A percentile compares a stretch with the other conserved stretches of the same genome.
Conservation (phyloP, 2,888 invertebrate species). For the Agonum fuliginosum region DNA sequence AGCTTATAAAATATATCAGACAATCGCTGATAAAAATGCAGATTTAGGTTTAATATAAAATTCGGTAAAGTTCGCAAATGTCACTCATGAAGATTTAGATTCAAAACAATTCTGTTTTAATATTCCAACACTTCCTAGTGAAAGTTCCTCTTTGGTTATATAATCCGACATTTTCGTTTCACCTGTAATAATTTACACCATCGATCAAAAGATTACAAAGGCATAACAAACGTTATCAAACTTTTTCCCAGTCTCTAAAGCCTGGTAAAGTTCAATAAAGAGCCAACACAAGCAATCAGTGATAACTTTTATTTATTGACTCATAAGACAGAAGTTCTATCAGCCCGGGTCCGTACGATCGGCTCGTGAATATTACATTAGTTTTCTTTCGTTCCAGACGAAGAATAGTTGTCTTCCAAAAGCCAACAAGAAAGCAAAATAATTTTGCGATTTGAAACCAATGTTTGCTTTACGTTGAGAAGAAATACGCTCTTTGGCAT, state of each 20-base stretch:
- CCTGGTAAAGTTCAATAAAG: conserved; percentile 34
- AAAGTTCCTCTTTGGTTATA: conserved; percentile 28
- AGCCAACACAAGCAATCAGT: conserved; percentile 36
- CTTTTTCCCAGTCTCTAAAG: conserved; percentile 32
- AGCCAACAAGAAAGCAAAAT: conserved; percentile 17
- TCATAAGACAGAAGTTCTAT: conserved; percentile 42
- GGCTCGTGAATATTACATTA: conserved; percentile 38
- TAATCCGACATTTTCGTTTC: conserved; percentile 19
- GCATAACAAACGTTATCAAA: conserved; percentile 28
- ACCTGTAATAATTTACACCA: neutral
- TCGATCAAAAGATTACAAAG: conserved; percentile 14
- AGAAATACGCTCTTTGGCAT: too few species aligned
- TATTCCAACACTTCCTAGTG: neutral
- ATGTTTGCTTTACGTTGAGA: neutral
- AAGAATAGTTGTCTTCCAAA: neutral
- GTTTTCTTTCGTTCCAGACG: conserved; percentile 16
- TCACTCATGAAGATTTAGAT: too few species aligned
- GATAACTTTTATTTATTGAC: conserved; percentile 43
- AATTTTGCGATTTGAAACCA: conserved; percentile 1
- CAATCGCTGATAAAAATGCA: too few species aligned
- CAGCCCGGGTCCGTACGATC: conserved; percentile 6
- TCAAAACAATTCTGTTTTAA: too few species aligned
- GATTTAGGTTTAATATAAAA: too few species aligned
- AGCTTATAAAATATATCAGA: too few species aligned
- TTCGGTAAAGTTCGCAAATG: too few species aligned